These are phyloP conservation scores for Galerucella calmariensis DNA, from an alignment of 2,888 invertebrate species.

Conservation along the genomic window DNA sequence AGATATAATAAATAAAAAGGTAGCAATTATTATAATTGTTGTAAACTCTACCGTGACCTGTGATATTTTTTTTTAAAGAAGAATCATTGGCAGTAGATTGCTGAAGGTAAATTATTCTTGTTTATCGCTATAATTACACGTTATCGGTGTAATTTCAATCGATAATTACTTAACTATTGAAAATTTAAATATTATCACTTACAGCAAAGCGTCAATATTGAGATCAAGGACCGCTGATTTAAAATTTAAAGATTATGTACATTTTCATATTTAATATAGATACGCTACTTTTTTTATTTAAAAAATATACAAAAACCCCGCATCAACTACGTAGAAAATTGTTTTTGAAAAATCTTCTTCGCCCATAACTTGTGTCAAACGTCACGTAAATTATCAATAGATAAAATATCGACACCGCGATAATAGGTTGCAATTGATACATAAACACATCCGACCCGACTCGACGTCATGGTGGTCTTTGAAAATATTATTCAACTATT, in stretches of 20 bases:
- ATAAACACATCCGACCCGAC: too few relatives aligned
- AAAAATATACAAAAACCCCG: too few relatives aligned
- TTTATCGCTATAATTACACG: slow-evolving; percentile 2
- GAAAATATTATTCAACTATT: too few relatives aligned
- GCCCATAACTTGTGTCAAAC: too few relatives aligned
- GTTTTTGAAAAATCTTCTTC: too few relatives aligned
- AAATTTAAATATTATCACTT: slow-evolving; percentile 7
- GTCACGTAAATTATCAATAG: too few relatives aligned
- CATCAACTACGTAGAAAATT: too few relatives aligned
- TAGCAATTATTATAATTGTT: slow-evolving; percentile 7
- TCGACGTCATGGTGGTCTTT: too few relatives aligned
- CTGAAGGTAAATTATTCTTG: neutral
- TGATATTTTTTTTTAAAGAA: neutral
- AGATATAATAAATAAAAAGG: neutral
- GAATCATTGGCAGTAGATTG: slow-evolving; percentile 7
- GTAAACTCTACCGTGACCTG: slow-evolving; percentile 12
- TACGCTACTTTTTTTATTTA: too few relatives aligned
- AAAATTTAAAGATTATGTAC: neutral
- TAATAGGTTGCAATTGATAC: too few relatives aligned
- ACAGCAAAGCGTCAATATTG: neutral
- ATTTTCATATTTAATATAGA: neutral
- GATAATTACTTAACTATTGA: slow-evolving; percentile 3
- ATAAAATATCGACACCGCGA: too few relatives aligned
- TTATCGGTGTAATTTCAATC: slow-evolving; percentile 3
- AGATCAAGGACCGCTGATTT: slow-evolving; percentile 4